Evolutionary conservation across 2,113 vertebrate genomes (phyloP).

Genomic region (Cyphomyrus plagiostoma): DNA sequence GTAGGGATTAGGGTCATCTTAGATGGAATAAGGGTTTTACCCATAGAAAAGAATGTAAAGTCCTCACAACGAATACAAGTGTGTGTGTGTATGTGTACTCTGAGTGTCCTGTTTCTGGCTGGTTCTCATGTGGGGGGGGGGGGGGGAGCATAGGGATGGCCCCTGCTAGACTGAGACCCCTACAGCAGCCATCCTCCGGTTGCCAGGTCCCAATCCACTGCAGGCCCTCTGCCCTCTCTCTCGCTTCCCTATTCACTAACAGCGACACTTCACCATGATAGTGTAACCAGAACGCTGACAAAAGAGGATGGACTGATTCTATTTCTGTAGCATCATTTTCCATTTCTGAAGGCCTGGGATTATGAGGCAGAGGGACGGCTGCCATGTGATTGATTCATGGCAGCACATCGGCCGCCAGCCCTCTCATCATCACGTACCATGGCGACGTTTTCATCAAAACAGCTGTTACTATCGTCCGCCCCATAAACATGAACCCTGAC

Average conservation of each 20-base stretch:
- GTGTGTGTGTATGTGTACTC: neutral
- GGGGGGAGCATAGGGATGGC: neutral
- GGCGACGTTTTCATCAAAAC: neutral
- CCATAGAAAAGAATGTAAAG: neutral
- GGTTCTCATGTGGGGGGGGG: neutral
- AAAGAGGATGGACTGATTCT: neutral
- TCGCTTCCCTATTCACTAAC: neutral
- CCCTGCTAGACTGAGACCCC: neutral
- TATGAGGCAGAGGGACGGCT: neutral
- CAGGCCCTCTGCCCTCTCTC: neutral
- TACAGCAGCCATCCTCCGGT: neutral
- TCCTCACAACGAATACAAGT: neutral
- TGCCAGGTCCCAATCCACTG: neutral
- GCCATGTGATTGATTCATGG: constrained; percentile 7
- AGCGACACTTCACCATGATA: neutral
- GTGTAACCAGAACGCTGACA: neutral
- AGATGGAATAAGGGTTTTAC: neutral
- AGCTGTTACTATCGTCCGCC: neutral
- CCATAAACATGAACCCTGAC: neutral
- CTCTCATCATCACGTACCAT: neutral
- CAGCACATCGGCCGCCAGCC: neutral
- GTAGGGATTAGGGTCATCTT: neutral
- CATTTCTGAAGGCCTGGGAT: neutral
- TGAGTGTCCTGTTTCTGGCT: neutral
- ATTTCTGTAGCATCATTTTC: neutral